phyloP scores from a whole-genome alignment of 2,797 vertebrate genomes.

The Cyclopterus lumpus region DNA sequence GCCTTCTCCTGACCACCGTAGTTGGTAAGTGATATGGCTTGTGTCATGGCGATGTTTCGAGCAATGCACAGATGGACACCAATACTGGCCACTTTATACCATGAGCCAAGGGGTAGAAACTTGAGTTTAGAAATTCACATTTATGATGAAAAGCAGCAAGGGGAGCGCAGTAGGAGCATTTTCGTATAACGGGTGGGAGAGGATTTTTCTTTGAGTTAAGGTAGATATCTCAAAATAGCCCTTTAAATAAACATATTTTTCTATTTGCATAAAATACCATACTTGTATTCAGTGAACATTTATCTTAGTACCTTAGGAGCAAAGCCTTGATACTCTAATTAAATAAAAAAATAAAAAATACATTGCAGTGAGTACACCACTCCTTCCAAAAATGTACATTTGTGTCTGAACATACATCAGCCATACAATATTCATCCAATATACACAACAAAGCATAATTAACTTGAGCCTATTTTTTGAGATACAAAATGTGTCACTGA shows the following conservation, averaged over 20 bases:
- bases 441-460: conserved; percentile 25
- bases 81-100: conserved; percentile 28
- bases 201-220: conserved; percentile 33
- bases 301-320: conserved; percentile 14
- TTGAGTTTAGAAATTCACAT: conserved; percentile 7
- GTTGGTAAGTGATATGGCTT: conserved; percentile 56
- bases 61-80: conserved; percentile 55
- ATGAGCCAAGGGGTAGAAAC: conserved; percentile 28
- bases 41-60: conserved; percentile 45
- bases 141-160: conserved; percentile 8
- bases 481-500: no score
- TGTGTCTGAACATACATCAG: conserved; percentile 1
- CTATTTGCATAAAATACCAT: conserved; percentile 41
- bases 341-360: not conserved
- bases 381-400: not conserved
- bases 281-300: conserved; percentile 7
- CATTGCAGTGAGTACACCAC: conserved; percentile 8
- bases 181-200: conserved; percentile 24
- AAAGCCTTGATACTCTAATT: conserved; percentile 29
- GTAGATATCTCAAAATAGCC: conserved; percentile 40
- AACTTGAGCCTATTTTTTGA: not conserved
- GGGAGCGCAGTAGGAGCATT: conserved; percentile 14
- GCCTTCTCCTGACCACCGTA: conserved; percentile 45
- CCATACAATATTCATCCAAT: conserved; percentile 40
- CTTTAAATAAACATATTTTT: conserved; percentile 31